Evolutionary conservation across 2,797 vertebrate species (phyloP).

Genomic region (Hylomyscus alleni): DNA sequence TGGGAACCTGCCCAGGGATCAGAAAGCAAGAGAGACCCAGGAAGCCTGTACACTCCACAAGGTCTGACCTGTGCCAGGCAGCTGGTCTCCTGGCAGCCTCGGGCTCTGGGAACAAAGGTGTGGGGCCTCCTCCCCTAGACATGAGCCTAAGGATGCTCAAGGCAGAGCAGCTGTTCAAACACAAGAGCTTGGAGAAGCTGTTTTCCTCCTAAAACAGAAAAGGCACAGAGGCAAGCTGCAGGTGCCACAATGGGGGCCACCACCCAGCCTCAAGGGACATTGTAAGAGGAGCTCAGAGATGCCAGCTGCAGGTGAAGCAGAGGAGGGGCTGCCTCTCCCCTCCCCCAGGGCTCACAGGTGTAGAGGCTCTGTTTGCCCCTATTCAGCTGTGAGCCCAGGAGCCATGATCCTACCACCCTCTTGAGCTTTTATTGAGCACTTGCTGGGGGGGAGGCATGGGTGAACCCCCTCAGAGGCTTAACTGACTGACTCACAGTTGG

Average conservation of each 20-base stretch:
- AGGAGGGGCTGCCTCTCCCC: neutral
- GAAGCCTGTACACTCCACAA: neutral
- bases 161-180: constrained; percentile 83
- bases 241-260: neutral
- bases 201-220: constrained; percentile 66
- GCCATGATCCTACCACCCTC: neutral
- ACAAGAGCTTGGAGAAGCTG: constrained; percentile 62
- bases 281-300: neutral
- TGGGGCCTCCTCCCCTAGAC: neutral
- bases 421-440: neutral
- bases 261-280: constrained; percentile 33
- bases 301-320: constrained; percentile 24
- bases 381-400: neutral
- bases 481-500: neutral
- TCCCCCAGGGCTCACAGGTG: neutral
- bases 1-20: neutral
- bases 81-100: constrained; percentile 45
- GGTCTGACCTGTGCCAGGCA: constrained; percentile 39
- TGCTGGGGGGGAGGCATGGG: neutral
- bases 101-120: constrained; percentile 38
- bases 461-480: neutral
- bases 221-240: constrained; percentile 39
- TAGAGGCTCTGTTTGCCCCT: neutral
- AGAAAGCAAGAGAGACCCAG: neutral
- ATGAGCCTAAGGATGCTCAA: neutral